These are phyloP conservation scores for Anarrhichthys ocellatus DNA, from an alignment of 2,113 vertebrate species.

Conservation along the genomic window DNA sequence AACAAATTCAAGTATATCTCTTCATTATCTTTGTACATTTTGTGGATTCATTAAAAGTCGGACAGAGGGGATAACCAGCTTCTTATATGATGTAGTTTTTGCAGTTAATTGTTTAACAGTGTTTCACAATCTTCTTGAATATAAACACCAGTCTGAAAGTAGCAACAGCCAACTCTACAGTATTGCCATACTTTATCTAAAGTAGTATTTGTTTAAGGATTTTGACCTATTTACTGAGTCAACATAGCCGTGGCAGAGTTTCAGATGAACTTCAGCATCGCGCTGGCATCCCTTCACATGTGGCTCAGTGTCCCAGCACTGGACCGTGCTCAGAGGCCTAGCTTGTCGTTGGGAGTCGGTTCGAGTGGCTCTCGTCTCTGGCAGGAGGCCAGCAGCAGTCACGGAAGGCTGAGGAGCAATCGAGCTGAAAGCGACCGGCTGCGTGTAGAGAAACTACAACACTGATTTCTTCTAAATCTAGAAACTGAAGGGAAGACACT, in stretches of 20 bases:
- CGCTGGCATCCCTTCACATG: neutral
- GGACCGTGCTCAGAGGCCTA: constrained; percentile 13
- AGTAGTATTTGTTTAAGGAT: constrained; percentile 6
- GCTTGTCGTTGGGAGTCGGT: neutral
- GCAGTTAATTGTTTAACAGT: too few relatives aligned
- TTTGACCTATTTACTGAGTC: constrained; percentile 10
- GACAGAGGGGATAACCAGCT: too few relatives aligned
- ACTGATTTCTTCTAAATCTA: neutral
- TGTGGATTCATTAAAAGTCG: too few relatives aligned
- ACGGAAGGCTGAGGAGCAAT: constrained; percentile 27
- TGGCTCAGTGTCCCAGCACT: neutral
- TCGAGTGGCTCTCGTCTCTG: constrained; percentile 24
- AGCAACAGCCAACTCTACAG: neutral
- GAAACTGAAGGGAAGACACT: neutral
- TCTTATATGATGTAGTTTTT: too few relatives aligned
- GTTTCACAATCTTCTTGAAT: too few relatives aligned
- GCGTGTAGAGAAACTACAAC: neutral
- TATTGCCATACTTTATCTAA: neutral
- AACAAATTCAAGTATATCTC: neutral
- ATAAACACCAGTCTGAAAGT: neutral
- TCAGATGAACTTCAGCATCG: neutral
- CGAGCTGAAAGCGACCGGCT: neutral
- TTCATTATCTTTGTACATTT: too few relatives aligned
- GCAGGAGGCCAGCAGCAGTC: constrained; percentile 47
- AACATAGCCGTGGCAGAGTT: neutral